phyloP scores from a whole-genome alignment of 2,888 invertebrate species.

The Incurvaria masculella region DNA sequence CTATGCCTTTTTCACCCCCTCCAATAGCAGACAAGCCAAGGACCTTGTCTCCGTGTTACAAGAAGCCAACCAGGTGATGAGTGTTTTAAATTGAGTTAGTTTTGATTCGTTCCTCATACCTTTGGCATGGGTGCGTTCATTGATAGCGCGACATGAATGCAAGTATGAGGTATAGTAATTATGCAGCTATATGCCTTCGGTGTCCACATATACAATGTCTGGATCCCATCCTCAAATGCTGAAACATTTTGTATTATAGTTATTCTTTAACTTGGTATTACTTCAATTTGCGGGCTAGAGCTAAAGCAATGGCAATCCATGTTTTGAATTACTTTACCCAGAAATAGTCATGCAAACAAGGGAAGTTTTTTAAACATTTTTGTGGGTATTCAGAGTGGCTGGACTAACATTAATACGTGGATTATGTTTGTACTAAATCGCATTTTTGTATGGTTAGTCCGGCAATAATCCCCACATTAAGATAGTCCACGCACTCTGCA shows the following conservation, averaged over 20 bases:
- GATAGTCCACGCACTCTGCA: too few relatives aligned
- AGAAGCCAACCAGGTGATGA: conserved; percentile 81
- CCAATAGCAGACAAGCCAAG: conserved; percentile 83
- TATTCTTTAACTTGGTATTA: conserved; percentile 2
- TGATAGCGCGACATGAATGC: conserved; percentile 70
- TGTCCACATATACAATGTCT: conserved; percentile 67
- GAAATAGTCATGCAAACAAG: not conserved
- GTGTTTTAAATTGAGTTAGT: conserved; percentile 1
- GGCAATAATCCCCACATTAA: too few relatives aligned
- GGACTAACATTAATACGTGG: too few relatives aligned
- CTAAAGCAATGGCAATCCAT: too few relatives aligned
- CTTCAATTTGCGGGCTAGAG: not conserved
- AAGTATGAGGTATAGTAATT: conserved; percentile 65
- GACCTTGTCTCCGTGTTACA: conserved; percentile 84
- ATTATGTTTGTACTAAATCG: too few relatives aligned
- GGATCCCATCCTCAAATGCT: conserved; percentile 74
- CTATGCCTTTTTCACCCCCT: conserved; percentile 92
- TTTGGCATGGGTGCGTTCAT: conserved; percentile 72
- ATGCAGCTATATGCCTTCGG: conserved; percentile 74
- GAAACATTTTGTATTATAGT: conserved; percentile 36
- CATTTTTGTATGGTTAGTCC: too few relatives aligned
- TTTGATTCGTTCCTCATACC: conserved; percentile 54
- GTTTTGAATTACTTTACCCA: not conserved
- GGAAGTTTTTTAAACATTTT: not conserved
- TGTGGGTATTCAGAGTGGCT: too few relatives aligned